These are phyloP conservation scores for Malacoctenus gilli DNA, from an alignment of 2,797 vertebrate species.

Conservation along the genomic window DNA sequence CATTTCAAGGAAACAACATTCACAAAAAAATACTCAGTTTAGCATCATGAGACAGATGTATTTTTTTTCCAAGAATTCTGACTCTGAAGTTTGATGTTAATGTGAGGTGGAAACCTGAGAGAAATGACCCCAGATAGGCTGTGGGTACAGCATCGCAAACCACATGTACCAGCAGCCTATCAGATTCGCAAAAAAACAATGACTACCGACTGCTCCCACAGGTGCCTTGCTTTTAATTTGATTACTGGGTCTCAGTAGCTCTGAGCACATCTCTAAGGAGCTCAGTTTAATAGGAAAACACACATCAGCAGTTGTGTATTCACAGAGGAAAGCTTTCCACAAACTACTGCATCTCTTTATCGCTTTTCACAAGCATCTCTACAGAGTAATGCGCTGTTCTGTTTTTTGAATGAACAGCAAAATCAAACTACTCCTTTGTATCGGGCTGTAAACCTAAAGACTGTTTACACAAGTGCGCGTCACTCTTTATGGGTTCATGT, in stretches of 20 bases:
- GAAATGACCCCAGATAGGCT: slow-evolving; percentile 1
- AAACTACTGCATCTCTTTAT: background rate
- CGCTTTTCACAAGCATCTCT: slow-evolving; percentile 6
- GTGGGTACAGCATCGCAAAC: slow-evolving; percentile 13
- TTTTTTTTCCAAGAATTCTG: too few species aligned
- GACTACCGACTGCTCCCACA: slow-evolving; percentile 9
- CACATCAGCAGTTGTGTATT: slow-evolving; percentile 4
- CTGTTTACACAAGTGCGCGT: background rate
- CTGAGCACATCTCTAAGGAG: background rate
- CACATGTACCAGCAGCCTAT: slow-evolving; percentile 3
- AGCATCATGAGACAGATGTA: too few species aligned
- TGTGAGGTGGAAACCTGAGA: slow-evolving; percentile 4
- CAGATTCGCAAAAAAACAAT: slow-evolving; percentile 22
- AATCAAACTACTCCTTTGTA: background rate
- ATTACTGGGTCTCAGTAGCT: slow-evolving; percentile 14
- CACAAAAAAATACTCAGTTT: too few species aligned
- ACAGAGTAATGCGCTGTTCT: background rate
- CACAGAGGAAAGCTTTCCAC: slow-evolving; percentile 13
- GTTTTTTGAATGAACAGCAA: slow-evolving; percentile 4
- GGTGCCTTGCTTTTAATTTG: background rate
- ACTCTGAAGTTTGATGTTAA: background rate
- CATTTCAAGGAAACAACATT: too few species aligned
- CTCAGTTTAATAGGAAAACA: slow-evolving; percentile 23
- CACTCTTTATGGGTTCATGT: background rate
- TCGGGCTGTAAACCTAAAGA: background rate